A percentile compares a stretch with the other conserved stretches of the same genome.
phyloP scores from a whole-genome alignment of 1,140 invertebrate species.

The Drosophila ironensis region DNA sequence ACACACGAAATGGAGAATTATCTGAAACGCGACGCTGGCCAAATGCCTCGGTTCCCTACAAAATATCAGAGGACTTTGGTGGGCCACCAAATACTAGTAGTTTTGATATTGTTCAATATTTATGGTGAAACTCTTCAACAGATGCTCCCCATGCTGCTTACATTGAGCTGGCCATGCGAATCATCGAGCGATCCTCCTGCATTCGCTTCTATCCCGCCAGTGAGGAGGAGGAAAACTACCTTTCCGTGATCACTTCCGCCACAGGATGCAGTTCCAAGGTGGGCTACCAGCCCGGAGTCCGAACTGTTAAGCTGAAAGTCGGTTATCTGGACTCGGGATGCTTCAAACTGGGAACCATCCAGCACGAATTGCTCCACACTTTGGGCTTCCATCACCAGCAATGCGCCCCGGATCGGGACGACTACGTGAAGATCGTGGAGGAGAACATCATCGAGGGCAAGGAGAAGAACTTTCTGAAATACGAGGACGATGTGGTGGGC shows the following conservation, averaged over 20 bases:
- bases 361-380: constrained; percentile 87
- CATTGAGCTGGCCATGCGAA: constrained; percentile 59
- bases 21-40: constrained; percentile 36
- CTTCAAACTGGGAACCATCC: constrained; percentile 83
- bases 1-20: constrained; percentile 24
- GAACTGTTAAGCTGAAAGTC: constrained; percentile 65
- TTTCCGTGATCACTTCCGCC: constrained; percentile 28
- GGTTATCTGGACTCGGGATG: constrained; percentile 56
- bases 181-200: constrained; percentile 76
- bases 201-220: constrained; percentile 56
- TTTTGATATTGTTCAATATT: neutral
- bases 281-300: constrained; percentile 82
- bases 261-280: constrained; percentile 82
- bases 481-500: constrained; percentile 69
- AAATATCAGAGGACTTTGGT: constrained; percentile 69
- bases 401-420: constrained; percentile 86
- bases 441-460: constrained; percentile 86
- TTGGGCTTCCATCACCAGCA: constrained; percentile 89
- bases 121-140: neutral
- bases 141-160: constrained; percentile 17
- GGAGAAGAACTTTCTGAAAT: constrained; percentile 84
- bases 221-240: constrained; percentile 22
- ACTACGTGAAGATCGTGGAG: constrained; percentile 86
- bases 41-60: constrained; percentile 81
- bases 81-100: neutral